Evolutionary conservation across 2,113 vertebrate species (phyloP).

Genomic region (Nycticebus coucang): DNA sequence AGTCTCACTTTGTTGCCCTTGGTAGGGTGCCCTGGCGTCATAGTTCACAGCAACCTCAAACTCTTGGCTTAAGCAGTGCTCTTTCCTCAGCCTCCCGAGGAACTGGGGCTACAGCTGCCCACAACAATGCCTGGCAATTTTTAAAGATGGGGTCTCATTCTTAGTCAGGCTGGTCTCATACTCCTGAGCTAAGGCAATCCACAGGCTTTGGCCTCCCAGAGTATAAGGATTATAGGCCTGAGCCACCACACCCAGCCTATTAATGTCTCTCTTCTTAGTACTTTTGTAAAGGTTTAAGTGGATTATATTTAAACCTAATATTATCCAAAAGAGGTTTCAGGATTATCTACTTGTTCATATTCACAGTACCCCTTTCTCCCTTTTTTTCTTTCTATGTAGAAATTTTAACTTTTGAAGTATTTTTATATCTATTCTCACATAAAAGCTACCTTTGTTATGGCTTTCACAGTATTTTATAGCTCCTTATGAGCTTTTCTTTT

Average conservation of each 20-base stretch:
- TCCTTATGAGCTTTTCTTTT: slow-evolving; percentile 20
- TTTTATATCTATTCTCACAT: background rate
- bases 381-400: background rate
- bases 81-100: no score
- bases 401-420: background rate
- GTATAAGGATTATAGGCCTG: no score
- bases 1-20: no score
- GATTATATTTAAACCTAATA: slow-evolving; percentile 9
- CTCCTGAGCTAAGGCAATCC: no score
- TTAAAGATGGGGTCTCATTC: no score
- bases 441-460: slow-evolving; percentile 11
- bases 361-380: background rate
- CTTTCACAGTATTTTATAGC: background rate
- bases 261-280: slow-evolving; percentile 5
- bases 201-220: no score
- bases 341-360: slow-evolving; percentile 23
- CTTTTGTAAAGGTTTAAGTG: slow-evolving; percentile 27
- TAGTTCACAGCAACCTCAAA: no score
- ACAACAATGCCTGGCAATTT: no score
- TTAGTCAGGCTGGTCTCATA: no score
- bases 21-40: no score
- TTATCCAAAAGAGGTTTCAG: slow-evolving; percentile 18
- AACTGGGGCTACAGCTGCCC: no score
- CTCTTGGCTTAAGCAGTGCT: no score
- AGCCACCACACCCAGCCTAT: background rate